A percentile compares a stretch with the other conserved stretches of the same genome.
Conservation (phyloP, 1,140 invertebrate species). For the Diorhabda sublineata region DNA sequence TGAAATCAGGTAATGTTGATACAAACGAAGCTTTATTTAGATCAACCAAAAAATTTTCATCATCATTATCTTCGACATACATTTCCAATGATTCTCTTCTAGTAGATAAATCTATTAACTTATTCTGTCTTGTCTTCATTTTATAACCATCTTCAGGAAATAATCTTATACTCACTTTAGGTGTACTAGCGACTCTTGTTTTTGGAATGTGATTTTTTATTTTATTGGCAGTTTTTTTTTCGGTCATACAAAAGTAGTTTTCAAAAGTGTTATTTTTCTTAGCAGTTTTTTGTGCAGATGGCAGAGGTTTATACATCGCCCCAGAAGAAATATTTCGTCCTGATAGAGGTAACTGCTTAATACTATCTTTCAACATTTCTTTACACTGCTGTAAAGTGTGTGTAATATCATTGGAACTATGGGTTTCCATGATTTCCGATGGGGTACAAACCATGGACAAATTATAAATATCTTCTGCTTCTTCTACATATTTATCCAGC, state of each 20-base stretch:
- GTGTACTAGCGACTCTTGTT: background rate
- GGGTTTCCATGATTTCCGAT: constrained; percentile 18
- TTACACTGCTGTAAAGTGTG: background rate
- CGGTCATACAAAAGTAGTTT: background rate
- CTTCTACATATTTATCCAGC: constrained; percentile 15
- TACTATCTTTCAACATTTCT: background rate
- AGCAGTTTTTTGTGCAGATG: background rate
- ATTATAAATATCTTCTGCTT: constrained; percentile 23
- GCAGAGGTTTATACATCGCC: background rate
- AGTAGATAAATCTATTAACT: background rate
- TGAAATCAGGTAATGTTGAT: too few relatives aligned
- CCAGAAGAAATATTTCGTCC: background rate
- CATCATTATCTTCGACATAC: background rate
- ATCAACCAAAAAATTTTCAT: background rate
- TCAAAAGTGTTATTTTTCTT: background rate
- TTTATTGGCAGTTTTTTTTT: background rate
- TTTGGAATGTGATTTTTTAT: background rate
- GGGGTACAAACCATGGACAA: constrained; percentile 20
- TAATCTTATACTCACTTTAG: background rate
- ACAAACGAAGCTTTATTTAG: background rate
- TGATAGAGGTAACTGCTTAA: background rate
- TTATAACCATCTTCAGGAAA: background rate
- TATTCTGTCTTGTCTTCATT: background rate
- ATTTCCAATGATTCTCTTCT: background rate
- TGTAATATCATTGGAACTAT: constrained; percentile 15